These are phyloP conservation scores for Caenorhabditis macrosperma DNA, from an alignment of 2,888 invertebrate species.

Conservation along the genomic window DNA sequence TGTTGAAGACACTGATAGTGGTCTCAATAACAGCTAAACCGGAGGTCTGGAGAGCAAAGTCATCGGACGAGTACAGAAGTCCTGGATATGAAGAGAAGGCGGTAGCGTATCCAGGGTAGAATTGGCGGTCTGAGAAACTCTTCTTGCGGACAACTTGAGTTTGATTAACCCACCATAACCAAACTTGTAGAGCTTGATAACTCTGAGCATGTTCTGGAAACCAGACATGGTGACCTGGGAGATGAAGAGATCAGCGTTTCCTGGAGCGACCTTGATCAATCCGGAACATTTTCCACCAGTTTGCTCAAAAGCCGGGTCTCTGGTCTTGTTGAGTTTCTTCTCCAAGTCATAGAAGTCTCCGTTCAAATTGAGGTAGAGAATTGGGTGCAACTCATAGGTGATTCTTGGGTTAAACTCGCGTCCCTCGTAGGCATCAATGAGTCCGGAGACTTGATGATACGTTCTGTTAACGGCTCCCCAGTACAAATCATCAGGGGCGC, in stretches of 20 bases:
- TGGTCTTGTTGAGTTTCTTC: constrained; percentile 79
- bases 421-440: constrained; percentile 71
- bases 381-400: constrained; percentile 74
- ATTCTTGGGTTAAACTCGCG: constrained; percentile 65
- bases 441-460: constrained; percentile 74
- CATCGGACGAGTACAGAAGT: constrained; percentile 80
- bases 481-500: constrained; percentile 76
- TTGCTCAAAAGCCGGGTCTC: constrained; percentile 71
- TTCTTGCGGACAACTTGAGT: too few relatives aligned
- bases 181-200: constrained; percentile 83
- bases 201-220: constrained; percentile 78
- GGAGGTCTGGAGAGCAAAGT: constrained; percentile 79
- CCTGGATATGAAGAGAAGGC: constrained; percentile 80
- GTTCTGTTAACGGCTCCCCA: constrained; percentile 78
- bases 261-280: constrained; percentile 77
- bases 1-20: constrained; percentile 87
- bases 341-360: constrained; percentile 79
- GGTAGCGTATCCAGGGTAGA: constrained; percentile 80
- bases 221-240: constrained; percentile 80
- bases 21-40: constrained; percentile 86
- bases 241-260: constrained; percentile 77
- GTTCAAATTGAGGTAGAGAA: constrained; percentile 75
- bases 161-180: constrained; percentile 82
- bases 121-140: constrained; percentile 71
- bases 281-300: constrained; percentile 78